phyloP scores from a whole-genome alignment of 2,797 vertebrate genomes.

The Gymnodraco acuticeps region DNA sequence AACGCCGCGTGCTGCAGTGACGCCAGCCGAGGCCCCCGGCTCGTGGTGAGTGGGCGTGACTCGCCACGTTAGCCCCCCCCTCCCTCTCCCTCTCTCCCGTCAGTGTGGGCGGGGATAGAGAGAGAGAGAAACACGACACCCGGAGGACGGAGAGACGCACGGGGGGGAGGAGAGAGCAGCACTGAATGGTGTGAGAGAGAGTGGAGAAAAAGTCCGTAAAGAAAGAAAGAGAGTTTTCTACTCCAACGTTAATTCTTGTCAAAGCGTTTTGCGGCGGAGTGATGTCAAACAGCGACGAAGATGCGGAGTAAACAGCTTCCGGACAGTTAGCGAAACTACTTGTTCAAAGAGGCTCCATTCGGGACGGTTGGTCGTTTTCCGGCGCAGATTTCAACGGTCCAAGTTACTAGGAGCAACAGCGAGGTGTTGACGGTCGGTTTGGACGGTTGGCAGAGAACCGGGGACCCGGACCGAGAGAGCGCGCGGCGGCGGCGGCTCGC shows the following conservation, averaged over 20 bases:
- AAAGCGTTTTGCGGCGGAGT: constrained; percentile 59
- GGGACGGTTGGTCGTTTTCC: constrained; percentile 66
- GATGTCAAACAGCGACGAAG: constrained; percentile 75
- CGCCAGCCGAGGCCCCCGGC: constrained; percentile 76
- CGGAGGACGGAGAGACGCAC: constrained; percentile 73
- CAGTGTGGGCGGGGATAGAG: constrained; percentile 85
- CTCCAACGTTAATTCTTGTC: constrained; percentile 58
- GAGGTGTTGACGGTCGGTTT: constrained; percentile 30
- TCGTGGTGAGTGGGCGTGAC: constrained; percentile 87
- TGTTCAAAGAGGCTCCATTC: constrained; percentile 48
- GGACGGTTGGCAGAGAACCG: constrained; percentile 31
- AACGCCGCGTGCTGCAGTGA: constrained; percentile 84
- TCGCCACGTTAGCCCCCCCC: constrained; percentile 68
- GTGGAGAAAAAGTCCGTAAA: constrained; percentile 79
- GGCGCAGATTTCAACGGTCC: constrained; percentile 49
- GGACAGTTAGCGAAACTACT: constrained; percentile 75
- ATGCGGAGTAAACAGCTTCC: constrained; percentile 76
- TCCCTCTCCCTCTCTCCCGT: constrained; percentile 49
- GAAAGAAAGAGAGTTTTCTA: constrained; percentile 60
- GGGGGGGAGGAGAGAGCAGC: constrained; percentile 68
- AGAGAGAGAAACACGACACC: constrained; percentile 86
- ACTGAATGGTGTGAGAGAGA: constrained; percentile 78
- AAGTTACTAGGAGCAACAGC: constrained; percentile 25
- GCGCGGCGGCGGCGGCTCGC: constrained; percentile 25
- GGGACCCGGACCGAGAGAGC: constrained; percentile 25